Conservation (phyloP, 2,113 vertebrate genomes). For the Pseudopipra pipra region DNA sequence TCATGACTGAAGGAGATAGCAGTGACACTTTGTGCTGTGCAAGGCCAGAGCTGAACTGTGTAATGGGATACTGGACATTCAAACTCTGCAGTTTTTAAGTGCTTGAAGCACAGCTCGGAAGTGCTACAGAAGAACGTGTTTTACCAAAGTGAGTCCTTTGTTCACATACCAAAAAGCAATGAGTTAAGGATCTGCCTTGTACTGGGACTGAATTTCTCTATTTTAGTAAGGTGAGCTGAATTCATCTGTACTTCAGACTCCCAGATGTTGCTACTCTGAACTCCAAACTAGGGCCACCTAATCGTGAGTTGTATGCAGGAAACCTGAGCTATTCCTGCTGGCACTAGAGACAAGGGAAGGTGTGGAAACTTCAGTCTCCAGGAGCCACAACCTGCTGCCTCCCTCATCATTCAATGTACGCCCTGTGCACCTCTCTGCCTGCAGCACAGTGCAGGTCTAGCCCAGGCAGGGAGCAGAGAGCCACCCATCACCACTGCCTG, state of each 20-base stretch:
- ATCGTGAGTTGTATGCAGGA: accelerated
- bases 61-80: neutral
- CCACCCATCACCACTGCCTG: neutral
- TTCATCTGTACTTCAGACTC: neutral
- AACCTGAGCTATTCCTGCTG: neutral
- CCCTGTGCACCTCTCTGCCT: neutral
- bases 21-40: neutral
- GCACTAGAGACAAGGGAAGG: neutral
- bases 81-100: neutral
- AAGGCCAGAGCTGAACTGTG: neutral
- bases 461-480: neutral
- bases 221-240: neutral
- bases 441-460: neutral
- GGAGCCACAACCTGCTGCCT: neutral
- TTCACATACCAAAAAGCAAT: neutral
- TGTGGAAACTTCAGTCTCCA: neutral
- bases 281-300: neutral
- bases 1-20: neutral
- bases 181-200: neutral
- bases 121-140: neutral
- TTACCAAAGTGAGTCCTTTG: neutral
- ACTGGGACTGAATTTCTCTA: neutral
- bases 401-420: accelerated
- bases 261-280: neutral
- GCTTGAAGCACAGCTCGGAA: neutral